These are phyloP conservation scores for Tinea trinotella DNA, from an alignment of 2,888 invertebrate genomes.

Conservation along the genomic window DNA sequence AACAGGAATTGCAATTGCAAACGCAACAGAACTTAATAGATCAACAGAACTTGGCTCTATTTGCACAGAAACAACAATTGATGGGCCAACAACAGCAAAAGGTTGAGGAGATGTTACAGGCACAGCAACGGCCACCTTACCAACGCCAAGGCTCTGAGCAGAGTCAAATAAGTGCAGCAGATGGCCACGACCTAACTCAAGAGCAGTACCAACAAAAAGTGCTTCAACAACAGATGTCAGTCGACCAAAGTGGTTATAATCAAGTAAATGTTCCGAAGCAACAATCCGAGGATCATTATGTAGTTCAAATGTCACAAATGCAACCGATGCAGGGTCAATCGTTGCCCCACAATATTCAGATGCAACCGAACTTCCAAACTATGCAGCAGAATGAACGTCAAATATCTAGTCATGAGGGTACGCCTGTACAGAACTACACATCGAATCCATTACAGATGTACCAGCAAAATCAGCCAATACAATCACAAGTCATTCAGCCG, in stretches of 20 bases:
- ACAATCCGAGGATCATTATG: conserved; percentile 51
- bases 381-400: conserved; percentile 61
- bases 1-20: conserved; percentile 65
- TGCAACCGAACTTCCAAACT: conserved; percentile 48
- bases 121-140: conserved; percentile 49
- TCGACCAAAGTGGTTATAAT: conserved; percentile 42
- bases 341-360: conserved; percentile 49
- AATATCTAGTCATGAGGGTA: conserved; percentile 69
- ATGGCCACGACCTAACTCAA: conserved; percentile 46
- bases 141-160: conserved; percentile 61
- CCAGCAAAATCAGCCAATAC: conserved; percentile 37
- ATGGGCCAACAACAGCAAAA: conserved; percentile 70
- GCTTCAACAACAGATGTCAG: conserved; percentile 44
- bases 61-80: conserved; percentile 63
- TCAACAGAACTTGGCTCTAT: conserved; percentile 65
- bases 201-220: conserved; percentile 28
- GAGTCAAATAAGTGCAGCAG: conserved; percentile 52
- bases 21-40: conserved; percentile 71
- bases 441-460: conserved; percentile 63
- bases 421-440: conserved; percentile 60
- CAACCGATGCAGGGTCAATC: conserved; percentile 51
- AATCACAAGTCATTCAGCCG: conserved; percentile 5
- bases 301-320: conserved; percentile 38
- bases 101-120: conserved; percentile 50
- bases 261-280: conserved; percentile 42